These are phyloP conservation scores for Siderastrea siderea DNA, from an alignment of 92 coral and sea anemone genomes.

Conservation along the genomic window DNA sequence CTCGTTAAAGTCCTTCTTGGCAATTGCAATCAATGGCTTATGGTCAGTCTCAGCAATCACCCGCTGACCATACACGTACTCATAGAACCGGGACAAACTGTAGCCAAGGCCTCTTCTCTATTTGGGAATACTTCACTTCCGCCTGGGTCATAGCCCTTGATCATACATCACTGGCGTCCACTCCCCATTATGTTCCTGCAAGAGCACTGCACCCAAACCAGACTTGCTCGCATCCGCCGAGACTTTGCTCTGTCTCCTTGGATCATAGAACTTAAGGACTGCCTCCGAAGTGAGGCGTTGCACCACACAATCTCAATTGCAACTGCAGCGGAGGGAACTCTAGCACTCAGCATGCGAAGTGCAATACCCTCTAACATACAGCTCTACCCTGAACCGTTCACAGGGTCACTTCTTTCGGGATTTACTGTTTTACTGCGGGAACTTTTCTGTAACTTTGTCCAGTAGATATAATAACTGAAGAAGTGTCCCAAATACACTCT, in stretches of 20 bases:
- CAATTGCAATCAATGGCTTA: constrained; percentile 62
- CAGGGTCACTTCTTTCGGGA: too few relatives aligned
- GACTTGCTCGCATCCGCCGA: background rate
- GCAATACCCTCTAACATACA: too few relatives aligned
- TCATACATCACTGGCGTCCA: constrained; percentile 66
- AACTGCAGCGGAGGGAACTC: too few relatives aligned
- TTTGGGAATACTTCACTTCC: constrained; percentile 51
- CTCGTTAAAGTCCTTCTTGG: constrained; percentile 58
- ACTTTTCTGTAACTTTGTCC: too few relatives aligned
- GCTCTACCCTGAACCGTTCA: too few relatives aligned
- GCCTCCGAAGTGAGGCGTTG: constrained; percentile 51
- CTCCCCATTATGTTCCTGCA: constrained; percentile 44
- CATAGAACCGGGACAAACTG: constrained; percentile 56
- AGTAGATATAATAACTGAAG: too few relatives aligned
- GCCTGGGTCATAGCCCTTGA: constrained; percentile 54
- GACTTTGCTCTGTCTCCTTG: constrained; percentile 11
- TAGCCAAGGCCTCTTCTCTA: constrained; percentile 59
- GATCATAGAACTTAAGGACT: constrained; percentile 56
- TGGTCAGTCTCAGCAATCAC: constrained; percentile 72
- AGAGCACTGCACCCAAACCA: constrained; percentile 64
- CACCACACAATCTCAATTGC: constrained; percentile 20
- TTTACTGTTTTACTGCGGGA: too few relatives aligned
- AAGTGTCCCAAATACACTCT: too few relatives aligned
- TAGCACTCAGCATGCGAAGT: too few relatives aligned
- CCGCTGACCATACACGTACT: constrained; percentile 45